phyloP scores from a whole-genome alignment of 2,113 vertebrate species.

The Mirza zaza region DNA sequence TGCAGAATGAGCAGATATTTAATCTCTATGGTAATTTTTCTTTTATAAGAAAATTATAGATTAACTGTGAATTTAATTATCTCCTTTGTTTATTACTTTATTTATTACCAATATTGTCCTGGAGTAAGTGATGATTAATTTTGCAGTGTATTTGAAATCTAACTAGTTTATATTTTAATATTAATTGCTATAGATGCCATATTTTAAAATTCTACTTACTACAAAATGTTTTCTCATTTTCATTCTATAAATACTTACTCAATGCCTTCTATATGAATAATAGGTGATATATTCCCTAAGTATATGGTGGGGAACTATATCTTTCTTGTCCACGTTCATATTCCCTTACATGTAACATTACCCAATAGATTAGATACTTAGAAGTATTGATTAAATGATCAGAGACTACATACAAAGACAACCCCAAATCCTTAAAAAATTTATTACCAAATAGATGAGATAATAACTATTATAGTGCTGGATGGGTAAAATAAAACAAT shows the following conservation, averaged over 20 bases:
- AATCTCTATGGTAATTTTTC: neutral
- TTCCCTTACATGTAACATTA: neutral
- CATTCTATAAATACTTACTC: neutral
- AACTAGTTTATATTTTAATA: constrained; percentile 21
- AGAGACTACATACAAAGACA: neutral
- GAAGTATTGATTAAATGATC: neutral
- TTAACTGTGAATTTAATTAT: constrained; percentile 22
- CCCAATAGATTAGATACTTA: neutral
- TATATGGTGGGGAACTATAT: neutral
- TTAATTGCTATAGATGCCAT: neutral
- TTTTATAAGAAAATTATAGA: neutral
- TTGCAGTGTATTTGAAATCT: neutral
- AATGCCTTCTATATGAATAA: neutral
- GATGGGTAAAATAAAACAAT: neutral
- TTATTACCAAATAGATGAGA: neutral
- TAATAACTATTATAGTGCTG: neutral
- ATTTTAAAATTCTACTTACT: neutral
- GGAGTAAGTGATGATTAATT: neutral
- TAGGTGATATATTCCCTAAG: neutral
- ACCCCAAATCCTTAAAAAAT: neutral
- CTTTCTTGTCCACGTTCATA: neutral
- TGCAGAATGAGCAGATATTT: neutral
- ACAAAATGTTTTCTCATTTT: neutral
- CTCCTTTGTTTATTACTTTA: neutral
- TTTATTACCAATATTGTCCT: neutral